Evolutionary conservation across 1,140 invertebrate species (phyloP).

Genomic region (Belonocnema kinseyi): DNA sequence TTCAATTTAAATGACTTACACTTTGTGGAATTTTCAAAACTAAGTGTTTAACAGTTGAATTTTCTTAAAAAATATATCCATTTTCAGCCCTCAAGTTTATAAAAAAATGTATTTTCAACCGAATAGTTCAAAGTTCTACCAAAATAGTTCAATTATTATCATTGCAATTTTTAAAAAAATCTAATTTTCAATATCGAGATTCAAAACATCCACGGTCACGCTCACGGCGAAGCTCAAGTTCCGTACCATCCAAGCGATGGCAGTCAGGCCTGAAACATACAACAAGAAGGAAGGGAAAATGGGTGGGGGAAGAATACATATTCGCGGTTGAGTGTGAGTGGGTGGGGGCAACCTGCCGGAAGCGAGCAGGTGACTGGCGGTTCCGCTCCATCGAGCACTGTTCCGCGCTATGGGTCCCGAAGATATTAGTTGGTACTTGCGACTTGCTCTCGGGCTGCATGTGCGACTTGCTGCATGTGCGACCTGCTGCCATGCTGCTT

Average conservation of each 20-base stretch:
- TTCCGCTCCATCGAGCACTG: conserved; percentile 75
- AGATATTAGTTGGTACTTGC: conserved; percentile 68
- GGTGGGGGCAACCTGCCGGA: conserved; percentile 69
- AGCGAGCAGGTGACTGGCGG: conserved; percentile 75
- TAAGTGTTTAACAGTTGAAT: no score
- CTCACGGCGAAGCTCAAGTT: background rate
- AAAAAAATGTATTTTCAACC: no score
- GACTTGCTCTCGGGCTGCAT: conserved; percentile 60
- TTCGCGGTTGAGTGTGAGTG: background rate
- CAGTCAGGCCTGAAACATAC: conserved; percentile 36
- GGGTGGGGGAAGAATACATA: conserved; percentile 53
- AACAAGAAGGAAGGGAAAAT: conserved; percentile 51
- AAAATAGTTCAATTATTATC: no score
- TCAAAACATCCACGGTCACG: background rate
- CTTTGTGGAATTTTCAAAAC: no score
- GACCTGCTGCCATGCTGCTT: conserved; percentile 48
- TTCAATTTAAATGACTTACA: no score
- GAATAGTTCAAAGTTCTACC: no score
- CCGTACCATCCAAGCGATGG: conserved; percentile 21
- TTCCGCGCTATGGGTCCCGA: conserved; percentile 72
- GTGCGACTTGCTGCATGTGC: conserved; percentile 59
- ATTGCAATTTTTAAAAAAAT: no score
- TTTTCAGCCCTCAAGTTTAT: no score
- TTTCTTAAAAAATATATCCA: no score
- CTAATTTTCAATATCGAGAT: background rate